These are phyloP conservation scores for Magallana angulata DNA, from an alignment of 1,140 invertebrate genomes.

Conservation along the genomic window DNA sequence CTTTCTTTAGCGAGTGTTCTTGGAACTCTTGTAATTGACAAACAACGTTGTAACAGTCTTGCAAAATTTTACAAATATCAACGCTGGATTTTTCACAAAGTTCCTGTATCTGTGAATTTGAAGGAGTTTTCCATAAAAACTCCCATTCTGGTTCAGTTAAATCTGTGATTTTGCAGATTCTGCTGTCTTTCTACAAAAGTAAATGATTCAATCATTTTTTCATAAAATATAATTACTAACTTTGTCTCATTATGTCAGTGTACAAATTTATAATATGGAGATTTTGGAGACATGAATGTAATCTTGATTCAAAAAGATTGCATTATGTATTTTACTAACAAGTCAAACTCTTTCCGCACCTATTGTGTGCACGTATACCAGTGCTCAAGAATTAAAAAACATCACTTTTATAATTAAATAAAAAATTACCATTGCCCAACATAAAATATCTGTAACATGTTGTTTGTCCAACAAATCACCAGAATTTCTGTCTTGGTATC, in stretches of 20 bases:
- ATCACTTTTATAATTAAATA: no score
- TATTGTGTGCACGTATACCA: no score
- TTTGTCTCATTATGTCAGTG: no score
- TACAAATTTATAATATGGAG: no score
- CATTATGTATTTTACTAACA: no score
- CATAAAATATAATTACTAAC: no score
- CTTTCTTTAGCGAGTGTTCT: background rate
- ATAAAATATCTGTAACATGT: background rate
- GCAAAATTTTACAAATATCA: background rate
- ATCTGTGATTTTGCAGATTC: slow-evolving; percentile 36
- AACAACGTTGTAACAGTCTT: slow-evolving; percentile 21
- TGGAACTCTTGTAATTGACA: slow-evolving; percentile 20
- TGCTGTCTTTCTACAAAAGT: slow-evolving; percentile 28
- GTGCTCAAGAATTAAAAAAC: no score
- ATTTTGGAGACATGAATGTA: no score
- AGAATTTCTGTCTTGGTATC: background rate
- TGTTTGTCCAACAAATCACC: background rate
- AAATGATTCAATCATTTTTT: no score
- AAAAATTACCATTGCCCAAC: slow-evolving; percentile 22
- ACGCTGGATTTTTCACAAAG: background rate
- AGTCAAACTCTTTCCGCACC: no score
- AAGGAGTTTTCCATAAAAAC: slow-evolving; percentile 39
- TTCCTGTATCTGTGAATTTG: slow-evolving; percentile 7
- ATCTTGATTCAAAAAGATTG: no score
- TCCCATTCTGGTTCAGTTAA: slow-evolving; percentile 37